These are phyloP conservation scores for Manis javanica DNA, from an alignment of 2,797 vertebrate genomes.

Conservation along the genomic window DNA sequence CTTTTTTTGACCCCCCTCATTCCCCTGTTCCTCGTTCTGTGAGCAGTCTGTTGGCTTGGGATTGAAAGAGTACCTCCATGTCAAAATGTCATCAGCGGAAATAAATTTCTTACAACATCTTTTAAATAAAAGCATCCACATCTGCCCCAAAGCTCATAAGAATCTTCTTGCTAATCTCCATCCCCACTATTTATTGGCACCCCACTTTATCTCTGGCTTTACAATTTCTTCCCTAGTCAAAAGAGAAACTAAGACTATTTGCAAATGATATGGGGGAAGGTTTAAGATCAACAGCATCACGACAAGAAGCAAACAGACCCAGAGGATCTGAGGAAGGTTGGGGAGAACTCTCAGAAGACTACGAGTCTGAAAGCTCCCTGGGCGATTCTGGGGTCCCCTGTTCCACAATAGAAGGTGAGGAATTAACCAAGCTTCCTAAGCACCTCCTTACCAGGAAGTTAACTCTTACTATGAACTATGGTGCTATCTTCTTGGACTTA, in stretches of 20 bases:
- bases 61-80: not conserved
- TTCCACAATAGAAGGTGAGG: not conserved
- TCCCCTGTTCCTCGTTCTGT: not conserved
- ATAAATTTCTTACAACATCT: not conserved
- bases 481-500: not conserved
- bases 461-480: fast-evolving
- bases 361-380: not conserved
- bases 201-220: not conserved
- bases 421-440: not conserved
- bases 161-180: not conserved
- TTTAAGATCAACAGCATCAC: not conserved
- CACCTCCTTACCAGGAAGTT: not conserved
- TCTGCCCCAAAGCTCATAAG: not conserved
- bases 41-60: not conserved
- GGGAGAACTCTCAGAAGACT: not conserved
- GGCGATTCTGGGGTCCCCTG: not conserved
- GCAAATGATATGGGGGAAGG: not conserved
- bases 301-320: not conserved
- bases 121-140: not conserved
- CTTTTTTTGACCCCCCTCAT: not conserved
- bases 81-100: not conserved
- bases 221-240: not conserved
- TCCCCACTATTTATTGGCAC: too few species aligned
- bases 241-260: not conserved
- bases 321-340: not conserved